These are phyloP conservation scores for Lymantria dispar DNA, from an alignment of 2,888 invertebrate species.

Conservation along the genomic window DNA sequence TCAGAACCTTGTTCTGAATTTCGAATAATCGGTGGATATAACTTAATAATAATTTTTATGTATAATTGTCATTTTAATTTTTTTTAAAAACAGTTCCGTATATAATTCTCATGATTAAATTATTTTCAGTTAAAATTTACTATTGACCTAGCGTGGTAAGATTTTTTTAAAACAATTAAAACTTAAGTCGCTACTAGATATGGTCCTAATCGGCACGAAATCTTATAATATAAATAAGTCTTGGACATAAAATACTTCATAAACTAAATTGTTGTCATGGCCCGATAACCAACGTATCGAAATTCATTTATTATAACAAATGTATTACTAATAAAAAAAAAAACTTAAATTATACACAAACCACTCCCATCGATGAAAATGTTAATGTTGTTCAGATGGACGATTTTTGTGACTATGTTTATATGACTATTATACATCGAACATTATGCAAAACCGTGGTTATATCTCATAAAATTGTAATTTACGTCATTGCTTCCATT, in stretches of 20 bases:
- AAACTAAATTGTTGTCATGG: conserved; percentile 74
- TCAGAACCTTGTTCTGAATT: conserved; percentile 74
- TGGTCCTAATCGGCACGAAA: conserved; percentile 45
- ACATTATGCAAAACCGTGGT: conserved; percentile 59
- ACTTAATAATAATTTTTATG: conserved; percentile 44
- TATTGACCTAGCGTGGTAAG: conserved; percentile 10
- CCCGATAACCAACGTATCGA: conserved; percentile 74
- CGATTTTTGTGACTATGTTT: conserved; percentile 69
- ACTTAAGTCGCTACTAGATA: conserved; percentile 28
- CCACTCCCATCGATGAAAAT: conserved; percentile 74
- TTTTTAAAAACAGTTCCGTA: conserved; percentile 2
- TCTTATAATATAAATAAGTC: conserved; percentile 66
- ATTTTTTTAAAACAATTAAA: conserved; percentile 24
- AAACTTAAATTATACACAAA: conserved; percentile 71
- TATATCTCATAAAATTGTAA: conserved; percentile 58
- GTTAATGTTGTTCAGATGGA: conserved; percentile 65
- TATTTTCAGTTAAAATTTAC: conserved; percentile 6
- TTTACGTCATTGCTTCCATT: conserved; percentile 58
- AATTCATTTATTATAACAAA: conserved; percentile 66
- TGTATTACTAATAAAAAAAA: conserved; percentile 54
- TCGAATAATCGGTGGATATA: conserved; percentile 76
- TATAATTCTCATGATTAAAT: conserved; percentile 4
- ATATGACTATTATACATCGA: conserved; percentile 66
- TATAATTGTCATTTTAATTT: conserved; percentile 10
- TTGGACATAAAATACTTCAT: conserved; percentile 70